Evolutionary conservation across 1,140 invertebrate genomes (phyloP).

Genomic region (Euwallacea fornicatus): DNA sequence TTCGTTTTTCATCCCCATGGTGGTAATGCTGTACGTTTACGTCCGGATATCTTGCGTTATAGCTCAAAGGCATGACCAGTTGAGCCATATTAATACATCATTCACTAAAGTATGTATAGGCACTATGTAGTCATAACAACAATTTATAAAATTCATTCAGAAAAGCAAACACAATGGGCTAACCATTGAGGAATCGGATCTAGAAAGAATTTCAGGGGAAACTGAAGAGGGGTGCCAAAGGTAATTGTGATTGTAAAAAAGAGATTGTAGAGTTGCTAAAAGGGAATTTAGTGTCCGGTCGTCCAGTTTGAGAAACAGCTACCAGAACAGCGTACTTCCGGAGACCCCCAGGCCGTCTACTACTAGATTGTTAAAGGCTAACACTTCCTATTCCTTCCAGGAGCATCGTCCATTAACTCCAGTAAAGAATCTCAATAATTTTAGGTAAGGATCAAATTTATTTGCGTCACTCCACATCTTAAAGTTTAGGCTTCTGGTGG

Average conservation of each 20-base stretch:
- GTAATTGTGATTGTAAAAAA: conserved; percentile 36
- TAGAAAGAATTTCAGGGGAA: conserved; percentile 52
- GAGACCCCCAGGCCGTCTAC: conserved; percentile 27
- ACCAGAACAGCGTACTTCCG: conserved; percentile 4
- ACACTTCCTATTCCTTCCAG: conserved; percentile 46
- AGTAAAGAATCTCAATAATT: conserved; percentile 39
- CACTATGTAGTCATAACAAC: too few species aligned
- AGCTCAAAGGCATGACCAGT: conserved; percentile 61
- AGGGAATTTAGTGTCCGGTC: conserved; percentile 6
- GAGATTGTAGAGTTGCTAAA: conserved; percentile 40
- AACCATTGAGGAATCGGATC: conserved; percentile 52
- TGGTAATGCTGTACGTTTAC: conserved; percentile 92
- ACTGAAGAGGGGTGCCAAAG: conserved; percentile 49
- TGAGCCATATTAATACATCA: conserved; percentile 45
- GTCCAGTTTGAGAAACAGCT: conserved; percentile 1
- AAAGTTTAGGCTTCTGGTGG: background rate
- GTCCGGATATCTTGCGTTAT: conserved; percentile 85
- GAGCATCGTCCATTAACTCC: conserved; percentile 39
- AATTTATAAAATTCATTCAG: conserved; percentile 39
- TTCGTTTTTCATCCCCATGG: conserved; percentile 89
- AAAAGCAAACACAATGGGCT: conserved; percentile 50
- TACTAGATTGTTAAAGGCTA: conserved; percentile 27
- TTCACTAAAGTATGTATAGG: conserved; percentile 15
- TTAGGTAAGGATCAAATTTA: conserved; percentile 13
- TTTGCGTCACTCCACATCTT: background rate